Conservation (phyloP, 2,888 invertebrate species). For the Lithosia quadra region DNA sequence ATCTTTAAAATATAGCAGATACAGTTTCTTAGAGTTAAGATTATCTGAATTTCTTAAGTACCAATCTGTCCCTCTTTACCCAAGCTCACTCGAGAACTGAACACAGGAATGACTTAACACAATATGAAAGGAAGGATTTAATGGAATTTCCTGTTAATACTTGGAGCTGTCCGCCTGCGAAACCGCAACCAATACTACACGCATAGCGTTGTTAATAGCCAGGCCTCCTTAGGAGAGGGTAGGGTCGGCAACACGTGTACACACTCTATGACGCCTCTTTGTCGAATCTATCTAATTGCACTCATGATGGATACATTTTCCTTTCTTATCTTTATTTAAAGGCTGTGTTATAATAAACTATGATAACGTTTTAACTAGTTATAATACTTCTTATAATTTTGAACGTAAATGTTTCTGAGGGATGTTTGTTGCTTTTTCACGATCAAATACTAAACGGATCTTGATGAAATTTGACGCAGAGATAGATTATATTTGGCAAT, state of each 20-base stretch:
- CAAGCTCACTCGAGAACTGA: constrained; percentile 35
- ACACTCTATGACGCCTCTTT: background rate
- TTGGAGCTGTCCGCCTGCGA: constrained; percentile 1
- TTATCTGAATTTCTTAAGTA: background rate
- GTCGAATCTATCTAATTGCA: background rate
- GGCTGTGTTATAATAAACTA: background rate
- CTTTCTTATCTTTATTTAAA: background rate
- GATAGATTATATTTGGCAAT: no score
- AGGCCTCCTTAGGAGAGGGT: background rate
- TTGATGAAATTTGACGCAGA: no score
- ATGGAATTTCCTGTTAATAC: constrained; percentile 26
- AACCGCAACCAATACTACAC: background rate
- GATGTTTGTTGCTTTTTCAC: no score
- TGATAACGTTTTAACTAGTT: no score
- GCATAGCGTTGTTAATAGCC: background rate
- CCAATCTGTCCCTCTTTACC: background rate
- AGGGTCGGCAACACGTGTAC: background rate
- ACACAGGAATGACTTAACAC: constrained; percentile 44
- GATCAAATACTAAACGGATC: no score
- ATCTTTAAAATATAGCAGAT: background rate
- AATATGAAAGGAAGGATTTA: constrained; percentile 4
- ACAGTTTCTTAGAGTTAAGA: background rate
- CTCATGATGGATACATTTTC: background rate
- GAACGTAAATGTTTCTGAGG: no score
- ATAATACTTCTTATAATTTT: no score